Conservation (phyloP, 1,140 invertebrate species). For the Zaprionus nigranus region DNA sequence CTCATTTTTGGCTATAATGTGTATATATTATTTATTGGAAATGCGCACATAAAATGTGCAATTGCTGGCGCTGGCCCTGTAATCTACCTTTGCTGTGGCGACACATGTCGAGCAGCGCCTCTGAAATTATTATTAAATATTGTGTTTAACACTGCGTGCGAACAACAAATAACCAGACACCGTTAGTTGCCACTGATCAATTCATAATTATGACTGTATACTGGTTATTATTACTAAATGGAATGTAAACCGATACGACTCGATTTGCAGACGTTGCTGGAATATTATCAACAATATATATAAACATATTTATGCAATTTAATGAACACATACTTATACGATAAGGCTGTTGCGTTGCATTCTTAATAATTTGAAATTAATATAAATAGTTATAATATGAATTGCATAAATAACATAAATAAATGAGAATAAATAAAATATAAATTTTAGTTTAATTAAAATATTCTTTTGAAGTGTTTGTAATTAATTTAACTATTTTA, state of each 20-base stretch:
- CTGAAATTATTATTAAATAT: constrained; percentile 38
- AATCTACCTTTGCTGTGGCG: constrained; percentile 58
- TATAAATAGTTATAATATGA: not conserved
- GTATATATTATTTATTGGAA: constrained; percentile 70
- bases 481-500: no score
- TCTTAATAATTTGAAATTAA: not conserved
- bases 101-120: constrained; percentile 49
- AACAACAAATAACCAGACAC: constrained; percentile 3
- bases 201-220: constrained; percentile 5
- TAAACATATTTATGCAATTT: not conserved
- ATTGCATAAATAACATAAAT: no score
- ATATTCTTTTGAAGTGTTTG: no score
- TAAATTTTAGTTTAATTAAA: no score
- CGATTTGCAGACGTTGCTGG: not conserved
- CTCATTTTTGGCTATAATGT: constrained; percentile 32
- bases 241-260: not conserved
- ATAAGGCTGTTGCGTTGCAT: not conserved
- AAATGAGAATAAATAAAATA: no score
- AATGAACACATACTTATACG: not conserved
- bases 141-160: constrained; percentile 13
- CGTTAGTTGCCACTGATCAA: constrained; percentile 8
- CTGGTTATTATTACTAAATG: not conserved
- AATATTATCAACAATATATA: not conserved
- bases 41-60: constrained; percentile 71
- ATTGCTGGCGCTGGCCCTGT: constrained; percentile 18